Evolutionary conservation across 2,888 invertebrate genomes (phyloP).

Genomic region (Arctia plantaginis): DNA sequence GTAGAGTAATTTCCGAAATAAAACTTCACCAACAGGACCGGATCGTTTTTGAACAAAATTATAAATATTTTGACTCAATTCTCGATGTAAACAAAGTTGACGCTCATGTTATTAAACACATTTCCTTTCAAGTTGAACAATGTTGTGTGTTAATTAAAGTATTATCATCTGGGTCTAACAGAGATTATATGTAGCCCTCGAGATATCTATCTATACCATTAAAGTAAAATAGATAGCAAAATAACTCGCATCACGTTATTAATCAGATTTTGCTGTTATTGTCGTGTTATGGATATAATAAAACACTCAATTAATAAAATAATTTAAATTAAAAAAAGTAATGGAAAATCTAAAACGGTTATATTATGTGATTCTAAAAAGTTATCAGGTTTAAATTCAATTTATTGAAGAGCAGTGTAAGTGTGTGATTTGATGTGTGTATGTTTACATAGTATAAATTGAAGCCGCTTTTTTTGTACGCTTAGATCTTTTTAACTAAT

Average conservation of each 20-base stretch:
- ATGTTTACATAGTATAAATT: too few species aligned
- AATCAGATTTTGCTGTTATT: too few species aligned
- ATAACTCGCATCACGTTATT: too few species aligned
- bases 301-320: too few species aligned
- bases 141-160: background rate
- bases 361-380: background rate
- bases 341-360: background rate
- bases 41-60: background rate
- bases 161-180: background rate
- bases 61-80: background rate
- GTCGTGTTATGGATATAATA: too few species aligned
- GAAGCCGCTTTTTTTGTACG: too few species aligned
- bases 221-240: background rate
- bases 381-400: background rate
- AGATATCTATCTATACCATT: background rate
- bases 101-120: background rate
- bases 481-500: too few species aligned
- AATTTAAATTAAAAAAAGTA: background rate
- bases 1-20: background rate
- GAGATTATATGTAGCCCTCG: background rate
- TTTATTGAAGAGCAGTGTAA: background rate
- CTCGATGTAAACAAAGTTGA: background rate
- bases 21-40: background rate
- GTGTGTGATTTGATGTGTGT: background rate
- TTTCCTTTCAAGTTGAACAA: background rate